A percentile compares a stretch with the other conserved stretches of the same genome.
Conservation (phyloP, 2,888 invertebrate species). For the Dicyrtoma fusca region DNA sequence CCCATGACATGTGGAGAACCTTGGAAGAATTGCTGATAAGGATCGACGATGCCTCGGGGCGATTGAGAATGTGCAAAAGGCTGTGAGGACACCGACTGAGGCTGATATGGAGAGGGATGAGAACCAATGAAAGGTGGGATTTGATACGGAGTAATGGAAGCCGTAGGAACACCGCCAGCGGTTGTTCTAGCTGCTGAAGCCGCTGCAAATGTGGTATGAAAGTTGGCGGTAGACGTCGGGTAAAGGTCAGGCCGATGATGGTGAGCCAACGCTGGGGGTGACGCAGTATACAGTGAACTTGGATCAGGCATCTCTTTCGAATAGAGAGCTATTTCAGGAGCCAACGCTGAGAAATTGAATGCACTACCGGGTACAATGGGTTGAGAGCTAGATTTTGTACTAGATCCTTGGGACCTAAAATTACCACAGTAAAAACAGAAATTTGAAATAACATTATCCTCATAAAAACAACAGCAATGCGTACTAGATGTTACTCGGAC, state of each 20-base stretch:
- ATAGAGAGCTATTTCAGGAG: constrained; percentile 52
- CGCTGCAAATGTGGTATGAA: constrained; percentile 50
- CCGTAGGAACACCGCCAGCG: constrained; percentile 45
- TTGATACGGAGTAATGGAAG: constrained; percentile 49
- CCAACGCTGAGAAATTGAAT: constrained; percentile 69
- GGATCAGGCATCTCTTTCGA: constrained; percentile 54
- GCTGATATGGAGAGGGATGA: constrained; percentile 54
- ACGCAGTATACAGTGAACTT: constrained; percentile 45
- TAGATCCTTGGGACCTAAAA: constrained; percentile 29
- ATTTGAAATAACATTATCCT: constrained; percentile 4
- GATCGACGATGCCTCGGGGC: constrained; percentile 51
- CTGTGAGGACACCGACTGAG: constrained; percentile 53
- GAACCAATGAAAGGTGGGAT: constrained; percentile 51
- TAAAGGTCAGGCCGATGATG: constrained; percentile 52
- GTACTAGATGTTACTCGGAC: too few species aligned
- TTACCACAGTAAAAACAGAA: background rate
- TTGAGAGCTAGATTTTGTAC: constrained; percentile 28
- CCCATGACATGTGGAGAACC: constrained; percentile 56
- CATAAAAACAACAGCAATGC: too few species aligned
- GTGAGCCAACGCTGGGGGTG: constrained; percentile 50
- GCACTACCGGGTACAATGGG: constrained; percentile 76
- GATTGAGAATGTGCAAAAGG: constrained; percentile 51
- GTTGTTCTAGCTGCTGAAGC: constrained; percentile 46
- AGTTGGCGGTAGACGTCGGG: constrained; percentile 50
- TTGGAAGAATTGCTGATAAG: constrained; percentile 55